Base-by-base conservation (phyloP, 1,140 invertebrate species). In the Heterodera schachtii region DNA sequence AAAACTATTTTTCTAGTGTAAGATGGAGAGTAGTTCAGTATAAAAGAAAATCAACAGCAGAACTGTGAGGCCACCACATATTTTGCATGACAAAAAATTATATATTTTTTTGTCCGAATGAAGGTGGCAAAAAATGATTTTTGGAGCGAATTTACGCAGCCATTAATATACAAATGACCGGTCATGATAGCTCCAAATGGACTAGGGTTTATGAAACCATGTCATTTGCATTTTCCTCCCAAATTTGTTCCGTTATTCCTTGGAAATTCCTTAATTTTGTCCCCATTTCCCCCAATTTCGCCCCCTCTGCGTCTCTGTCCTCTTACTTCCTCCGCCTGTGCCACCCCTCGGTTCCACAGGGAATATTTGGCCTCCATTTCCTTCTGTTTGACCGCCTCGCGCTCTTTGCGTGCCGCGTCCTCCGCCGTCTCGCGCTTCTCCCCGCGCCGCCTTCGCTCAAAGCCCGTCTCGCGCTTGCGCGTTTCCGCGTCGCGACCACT, bases 311-410 rank as follows among this genome's bases (percentile, higher is more conserved):
- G 31, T 46, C 67, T n/a, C 44, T 6, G 16, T 41, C 57, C 1
- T 43, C 70, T 52, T n/a, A 86, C 85, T 77, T 88, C 80, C 81
- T 86, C 69, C 16, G 79, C 60, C 70, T 87, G 86, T 57, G 73
- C 67, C 11, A 88, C 73, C 47, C 86, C 86, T 79, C 82, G 85
- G 82, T 75, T 85, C 77, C 83, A 85, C 21, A 41, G 3, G 3
- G 77, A 47, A 57, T 87, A 87, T 57, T 88, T 88, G 16, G 60
- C 73, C 16, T 86, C 75, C 52, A 88, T 69, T 81, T 87, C 87
- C 49, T 83, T 71, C 57, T 87, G 87, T 46, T 88, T 88, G 44
- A 44, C 70, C 31, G 70, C 78, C 79, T 87, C 86, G 21, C 87
- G 78, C 16, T 71, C 86, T 69, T 87, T 87, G 43, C 78, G 19